phyloP scores from a whole-genome alignment of 2,113 vertebrate genomes.

The Electrona antarctica region DNA sequence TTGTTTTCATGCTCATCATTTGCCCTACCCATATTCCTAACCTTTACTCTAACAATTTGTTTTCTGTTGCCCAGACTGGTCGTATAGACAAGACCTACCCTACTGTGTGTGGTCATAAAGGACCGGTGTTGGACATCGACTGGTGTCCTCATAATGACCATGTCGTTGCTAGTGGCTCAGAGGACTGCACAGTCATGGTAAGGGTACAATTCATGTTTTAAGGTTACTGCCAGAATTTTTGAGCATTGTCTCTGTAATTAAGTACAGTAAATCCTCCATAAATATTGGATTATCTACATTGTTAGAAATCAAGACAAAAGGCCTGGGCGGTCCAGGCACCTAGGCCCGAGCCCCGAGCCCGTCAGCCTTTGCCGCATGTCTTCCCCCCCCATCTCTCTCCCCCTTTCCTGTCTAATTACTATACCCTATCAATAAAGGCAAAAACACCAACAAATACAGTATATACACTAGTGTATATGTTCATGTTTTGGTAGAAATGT shows the following conservation, averaged over 20 bases:
- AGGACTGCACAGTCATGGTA: slow-evolving; percentile 97
- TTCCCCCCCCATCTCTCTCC: too few species aligned
- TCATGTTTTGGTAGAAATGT: too few species aligned
- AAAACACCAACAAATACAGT: too few species aligned
- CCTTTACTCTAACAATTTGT: slow-evolving; percentile 3
- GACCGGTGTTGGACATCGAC: slow-evolving; percentile 95
- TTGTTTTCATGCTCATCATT: not conserved
- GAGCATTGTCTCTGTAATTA: not conserved
- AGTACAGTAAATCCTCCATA: too few species aligned
- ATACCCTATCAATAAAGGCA: too few species aligned
- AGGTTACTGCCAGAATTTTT: not conserved
- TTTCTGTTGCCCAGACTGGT: slow-evolving; percentile 58
- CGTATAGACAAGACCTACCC: slow-evolving; percentile 86
- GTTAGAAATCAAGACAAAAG: too few species aligned
- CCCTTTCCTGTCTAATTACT: too few species aligned
- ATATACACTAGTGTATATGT: too few species aligned
- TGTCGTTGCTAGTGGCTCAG: slow-evolving; percentile 94
- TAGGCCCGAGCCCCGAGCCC: too few species aligned
- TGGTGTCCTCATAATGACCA: slow-evolving; percentile 98
- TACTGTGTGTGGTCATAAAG: slow-evolving; percentile 95
- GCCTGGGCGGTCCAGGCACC: too few species aligned
- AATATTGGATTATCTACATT: too few species aligned
- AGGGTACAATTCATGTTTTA: slow-evolving; percentile 6
- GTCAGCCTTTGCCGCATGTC: too few species aligned
- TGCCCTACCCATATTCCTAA: not conserved